Percentiles rank a stretch among this genome's conserved stretches.
Conservation (phyloP, 2,797 vertebrate species). For the Pseudochromis fuscus region DNA sequence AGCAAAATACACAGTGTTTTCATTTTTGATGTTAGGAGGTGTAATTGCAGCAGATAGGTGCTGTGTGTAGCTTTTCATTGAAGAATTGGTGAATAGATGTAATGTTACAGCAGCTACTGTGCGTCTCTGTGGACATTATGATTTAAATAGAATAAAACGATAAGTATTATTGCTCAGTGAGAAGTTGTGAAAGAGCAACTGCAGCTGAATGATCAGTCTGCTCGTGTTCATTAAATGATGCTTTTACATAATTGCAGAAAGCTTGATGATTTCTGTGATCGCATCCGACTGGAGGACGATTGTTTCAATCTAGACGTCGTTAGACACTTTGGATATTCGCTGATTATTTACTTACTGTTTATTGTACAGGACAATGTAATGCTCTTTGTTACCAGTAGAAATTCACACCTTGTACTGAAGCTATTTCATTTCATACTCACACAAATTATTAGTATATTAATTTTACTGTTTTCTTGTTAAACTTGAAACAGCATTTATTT, state of each 20-base stretch:
- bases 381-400: too few species aligned
- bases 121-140: neutral
- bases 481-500: too few species aligned
- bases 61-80: too few species aligned
- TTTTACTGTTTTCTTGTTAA: too few species aligned
- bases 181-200: neutral
- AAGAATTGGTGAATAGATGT: neutral
- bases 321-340: neutral
- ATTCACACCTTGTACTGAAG: neutral
- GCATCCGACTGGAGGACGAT: neutral
- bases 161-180: conserved; percentile 11
- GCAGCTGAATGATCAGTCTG: neutral
- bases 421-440: neutral
- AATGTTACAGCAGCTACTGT: neutral
- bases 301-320: neutral
- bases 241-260: neutral
- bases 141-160: neutral
- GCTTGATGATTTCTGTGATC: neutral
- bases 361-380: neutral
- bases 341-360: too few species aligned
- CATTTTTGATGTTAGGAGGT: neutral
- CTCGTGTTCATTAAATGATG: neutral
- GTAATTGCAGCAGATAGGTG: neutral
- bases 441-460: neutral
- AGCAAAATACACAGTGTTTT: neutral